Conservation (phyloP, 1,140 invertebrate species). For the Cheumatopsyche charites region DNA sequence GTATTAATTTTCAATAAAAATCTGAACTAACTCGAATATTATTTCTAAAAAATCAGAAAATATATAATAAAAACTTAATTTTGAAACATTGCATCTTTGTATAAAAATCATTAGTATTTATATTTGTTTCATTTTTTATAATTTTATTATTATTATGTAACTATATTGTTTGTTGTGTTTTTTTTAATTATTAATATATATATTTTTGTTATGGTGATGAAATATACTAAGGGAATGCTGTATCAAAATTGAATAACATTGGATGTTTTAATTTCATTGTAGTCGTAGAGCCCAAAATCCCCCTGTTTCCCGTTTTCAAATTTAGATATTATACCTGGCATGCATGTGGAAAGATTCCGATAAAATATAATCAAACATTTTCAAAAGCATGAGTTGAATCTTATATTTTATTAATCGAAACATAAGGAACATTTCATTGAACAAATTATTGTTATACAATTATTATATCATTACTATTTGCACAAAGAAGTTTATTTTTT, state of each 20-base stretch:
- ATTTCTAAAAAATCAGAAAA: too few relatives aligned
- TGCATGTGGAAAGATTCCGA: constrained; percentile 5
- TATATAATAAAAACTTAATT: too few relatives aligned
- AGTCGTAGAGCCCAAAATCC: constrained; percentile 30
- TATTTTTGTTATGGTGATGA: constrained; percentile 37
- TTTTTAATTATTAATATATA: constrained; percentile 22
- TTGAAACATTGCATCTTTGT: background rate
- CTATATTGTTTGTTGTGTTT: constrained; percentile 33
- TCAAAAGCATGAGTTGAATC: background rate
- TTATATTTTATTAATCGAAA: too few relatives aligned
- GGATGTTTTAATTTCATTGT: constrained; percentile 44
- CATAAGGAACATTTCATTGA: too few relatives aligned
- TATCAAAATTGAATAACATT: constrained; percentile 39
- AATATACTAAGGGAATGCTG: constrained; percentile 45
- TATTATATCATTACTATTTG: background rate
- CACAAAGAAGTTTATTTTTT: constrained; percentile 30
- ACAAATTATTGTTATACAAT: too few relatives aligned
- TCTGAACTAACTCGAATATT: too few relatives aligned
- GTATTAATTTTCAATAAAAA: too few relatives aligned
- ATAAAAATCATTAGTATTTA: background rate
- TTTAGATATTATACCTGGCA: constrained; percentile 4
- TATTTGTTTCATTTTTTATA: background rate
- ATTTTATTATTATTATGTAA: too few relatives aligned
- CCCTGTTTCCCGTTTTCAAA: constrained; percentile 1
- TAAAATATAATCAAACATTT: background rate